A percentile compares a stretch with the other conserved stretches of the same genome.
Evolutionary conservation across 2,113 vertebrate genomes (phyloP).

Genomic region (Melanotaenia duboulayi): DNA sequence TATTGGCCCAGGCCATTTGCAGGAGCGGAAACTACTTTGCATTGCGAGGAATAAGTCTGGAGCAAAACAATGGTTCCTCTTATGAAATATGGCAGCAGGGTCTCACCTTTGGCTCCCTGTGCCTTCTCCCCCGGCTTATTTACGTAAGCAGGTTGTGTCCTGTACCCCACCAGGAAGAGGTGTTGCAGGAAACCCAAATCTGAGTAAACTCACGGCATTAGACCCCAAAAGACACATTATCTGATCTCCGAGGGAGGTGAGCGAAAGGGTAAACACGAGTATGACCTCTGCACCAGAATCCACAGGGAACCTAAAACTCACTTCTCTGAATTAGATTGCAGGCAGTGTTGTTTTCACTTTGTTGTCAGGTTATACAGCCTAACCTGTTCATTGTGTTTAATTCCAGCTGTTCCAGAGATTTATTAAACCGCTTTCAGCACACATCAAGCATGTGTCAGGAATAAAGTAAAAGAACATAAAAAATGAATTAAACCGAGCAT

Average conservation of each 20-base stretch:
- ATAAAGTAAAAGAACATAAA: background rate
- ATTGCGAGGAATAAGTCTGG: slow-evolving; percentile 70
- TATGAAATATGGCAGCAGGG: slow-evolving; percentile 79
- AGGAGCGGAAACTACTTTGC: slow-evolving; percentile 78
- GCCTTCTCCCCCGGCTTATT: slow-evolving; percentile 74
- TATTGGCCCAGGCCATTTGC: slow-evolving; percentile 66
- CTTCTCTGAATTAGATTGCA: slow-evolving; percentile 19
- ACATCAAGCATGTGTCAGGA: background rate
- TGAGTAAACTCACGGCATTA: slow-evolving; percentile 61
- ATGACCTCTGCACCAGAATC: slow-evolving; percentile 57
- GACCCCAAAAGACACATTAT: slow-evolving; percentile 64
- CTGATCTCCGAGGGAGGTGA: slow-evolving; percentile 53
- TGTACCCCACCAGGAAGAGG: slow-evolving; percentile 79
- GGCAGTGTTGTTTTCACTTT: slow-evolving; percentile 30
- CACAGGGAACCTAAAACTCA: slow-evolving; percentile 28
- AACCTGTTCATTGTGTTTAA: slow-evolving; percentile 42
- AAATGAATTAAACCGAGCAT: no score
- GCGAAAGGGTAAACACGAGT: slow-evolving; percentile 43
- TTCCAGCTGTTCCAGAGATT: slow-evolving; percentile 1
- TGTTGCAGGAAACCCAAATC: slow-evolving; percentile 76
- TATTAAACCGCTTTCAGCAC: background rate
- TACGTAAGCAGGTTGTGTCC: slow-evolving; percentile 78
- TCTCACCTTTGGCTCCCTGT: slow-evolving; percentile 78
- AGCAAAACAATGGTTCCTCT: slow-evolving; percentile 76
- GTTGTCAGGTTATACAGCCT: slow-evolving; percentile 10